These are phyloP conservation scores for Clostera curtula DNA, from an alignment of 2,888 invertebrate genomes.

Conservation along the genomic window DNA sequence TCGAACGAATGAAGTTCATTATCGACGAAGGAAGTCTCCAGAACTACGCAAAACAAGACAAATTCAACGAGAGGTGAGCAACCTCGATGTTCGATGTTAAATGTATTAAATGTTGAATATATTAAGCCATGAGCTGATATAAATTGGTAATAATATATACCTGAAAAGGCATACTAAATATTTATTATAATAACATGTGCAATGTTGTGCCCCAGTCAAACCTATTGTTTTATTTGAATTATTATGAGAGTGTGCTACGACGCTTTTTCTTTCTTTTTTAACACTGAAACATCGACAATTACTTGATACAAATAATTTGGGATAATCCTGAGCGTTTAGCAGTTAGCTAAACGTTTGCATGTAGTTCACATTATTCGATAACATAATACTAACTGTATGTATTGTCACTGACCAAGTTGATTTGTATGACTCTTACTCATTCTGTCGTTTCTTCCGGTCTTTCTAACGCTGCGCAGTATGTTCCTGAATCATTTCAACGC, in stretches of 20 bases:
- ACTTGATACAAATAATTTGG: too few relatives aligned
- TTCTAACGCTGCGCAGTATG: constrained; percentile 93
- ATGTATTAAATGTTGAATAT: too few relatives aligned
- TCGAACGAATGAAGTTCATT: constrained; percentile 97
- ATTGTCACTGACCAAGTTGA: neutral
- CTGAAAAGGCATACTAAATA: too few relatives aligned
- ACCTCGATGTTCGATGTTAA: constrained; percentile 53
- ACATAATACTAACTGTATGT: neutral
- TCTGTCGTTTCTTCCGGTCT: constrained; percentile 80
- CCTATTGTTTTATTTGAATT: constrained; percentile 68
- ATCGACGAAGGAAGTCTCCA: constrained; percentile 99
- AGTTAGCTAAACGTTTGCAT: too few relatives aligned
- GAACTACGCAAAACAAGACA: constrained; percentile 95
- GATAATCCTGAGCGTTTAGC: too few relatives aligned
- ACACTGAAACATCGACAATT: constrained; percentile 31
- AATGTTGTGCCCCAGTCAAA: constrained; percentile 90
- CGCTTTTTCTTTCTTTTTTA: constrained; percentile 52
- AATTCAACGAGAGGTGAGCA: constrained; percentile 97
- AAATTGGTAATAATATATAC: too few relatives aligned
- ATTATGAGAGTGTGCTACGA: constrained; percentile 55
- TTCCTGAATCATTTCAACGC: constrained; percentile 99
- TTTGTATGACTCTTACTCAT: constrained; percentile 54
- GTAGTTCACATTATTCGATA: too few relatives aligned
- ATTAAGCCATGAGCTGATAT: too few relatives aligned
- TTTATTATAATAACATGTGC: constrained; percentile 67